Evolutionary conservation across 37 sponge, comb jelly and placozoan species (phyloP).

Genomic region (Beroe forskalii): DNA sequence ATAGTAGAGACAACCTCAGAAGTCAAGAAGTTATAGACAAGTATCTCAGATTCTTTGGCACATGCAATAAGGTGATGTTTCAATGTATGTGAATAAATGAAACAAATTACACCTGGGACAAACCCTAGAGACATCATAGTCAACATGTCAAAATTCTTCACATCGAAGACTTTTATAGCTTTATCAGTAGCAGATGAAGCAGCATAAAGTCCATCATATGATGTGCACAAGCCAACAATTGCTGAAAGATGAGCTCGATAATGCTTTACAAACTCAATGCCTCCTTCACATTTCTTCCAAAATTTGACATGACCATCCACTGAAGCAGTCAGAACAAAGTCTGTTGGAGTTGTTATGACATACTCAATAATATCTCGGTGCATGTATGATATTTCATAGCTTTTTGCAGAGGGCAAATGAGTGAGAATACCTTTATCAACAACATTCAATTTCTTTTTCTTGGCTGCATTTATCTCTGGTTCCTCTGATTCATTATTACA

Average conservation of each 20-base stretch:
- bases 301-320: conserved; percentile 96
- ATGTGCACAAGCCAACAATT: conserved; percentile 74
- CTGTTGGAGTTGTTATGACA: conserved; percentile 70
- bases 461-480: neutral
- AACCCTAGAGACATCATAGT: conserved; percentile 87
- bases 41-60: conserved; percentile 11
- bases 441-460: neutral
- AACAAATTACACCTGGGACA: conserved; percentile 68
- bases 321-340: conserved; percentile 90
- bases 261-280: conserved; percentile 97
- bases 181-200: conserved; percentile 83
- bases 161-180: conserved; percentile 92
- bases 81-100: neutral
- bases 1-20: neutral
- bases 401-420: conserved; percentile 77
- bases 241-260: conserved; percentile 89
- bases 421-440: conserved; percentile 9
- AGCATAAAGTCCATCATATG: conserved; percentile 79
- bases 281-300: conserved; percentile 91
- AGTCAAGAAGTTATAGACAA: conserved; percentile 35
- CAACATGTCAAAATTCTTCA: conserved; percentile 97
- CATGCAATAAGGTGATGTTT: conserved; percentile 30
- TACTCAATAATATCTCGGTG: conserved; percentile 86
- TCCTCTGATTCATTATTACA: neutral
- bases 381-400: conserved; percentile 96